These are phyloP conservation scores for Drosophila takahashii DNA, from an alignment of 1,140 invertebrate species.

Conservation along the genomic window DNA sequence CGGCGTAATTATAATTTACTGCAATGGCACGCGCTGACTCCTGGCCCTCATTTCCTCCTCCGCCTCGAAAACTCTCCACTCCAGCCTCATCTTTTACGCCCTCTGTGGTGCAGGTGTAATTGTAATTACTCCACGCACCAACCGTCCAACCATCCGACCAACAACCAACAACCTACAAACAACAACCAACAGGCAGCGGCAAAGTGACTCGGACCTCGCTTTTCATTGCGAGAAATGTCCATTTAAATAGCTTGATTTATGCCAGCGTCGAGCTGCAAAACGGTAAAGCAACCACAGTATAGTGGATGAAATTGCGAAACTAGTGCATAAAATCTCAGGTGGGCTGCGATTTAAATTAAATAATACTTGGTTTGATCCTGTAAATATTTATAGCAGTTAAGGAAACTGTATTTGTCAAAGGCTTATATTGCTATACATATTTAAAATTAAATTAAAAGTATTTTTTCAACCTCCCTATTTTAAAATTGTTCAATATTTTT, in stretches of 20 bases:
- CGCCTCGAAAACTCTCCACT: background rate
- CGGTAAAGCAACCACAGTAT: conserved; percentile 33
- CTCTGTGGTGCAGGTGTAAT: conserved; percentile 71
- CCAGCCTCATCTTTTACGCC: conserved; percentile 14
- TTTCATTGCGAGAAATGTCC: conserved; percentile 72
- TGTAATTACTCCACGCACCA: conserved; percentile 71
- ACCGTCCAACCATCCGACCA: conserved; percentile 15
- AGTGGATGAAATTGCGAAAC: conserved; percentile 19
- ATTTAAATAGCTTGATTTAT: conserved; percentile 83
- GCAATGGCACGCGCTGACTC: conserved; percentile 59
- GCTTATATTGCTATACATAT: no score
- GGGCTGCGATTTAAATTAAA: background rate
- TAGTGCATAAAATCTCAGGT: background rate
- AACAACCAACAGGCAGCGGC: conserved; percentile 21
- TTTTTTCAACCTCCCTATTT: no score
- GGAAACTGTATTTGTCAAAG: no score
- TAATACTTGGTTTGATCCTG: no score
- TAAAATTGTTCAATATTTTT: no score
- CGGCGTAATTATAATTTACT: conserved; percentile 77
- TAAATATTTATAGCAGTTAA: no score
- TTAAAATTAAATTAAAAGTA: no score
- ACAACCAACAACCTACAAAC: conserved; percentile 18
- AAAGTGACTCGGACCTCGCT: conserved; percentile 39
- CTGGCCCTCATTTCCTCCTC: background rate
- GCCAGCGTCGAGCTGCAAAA: conserved; percentile 64